Evolutionary conservation across 2,113 vertebrate genomes (phyloP).

Genomic region (Neotragus pygmaeus): DNA sequence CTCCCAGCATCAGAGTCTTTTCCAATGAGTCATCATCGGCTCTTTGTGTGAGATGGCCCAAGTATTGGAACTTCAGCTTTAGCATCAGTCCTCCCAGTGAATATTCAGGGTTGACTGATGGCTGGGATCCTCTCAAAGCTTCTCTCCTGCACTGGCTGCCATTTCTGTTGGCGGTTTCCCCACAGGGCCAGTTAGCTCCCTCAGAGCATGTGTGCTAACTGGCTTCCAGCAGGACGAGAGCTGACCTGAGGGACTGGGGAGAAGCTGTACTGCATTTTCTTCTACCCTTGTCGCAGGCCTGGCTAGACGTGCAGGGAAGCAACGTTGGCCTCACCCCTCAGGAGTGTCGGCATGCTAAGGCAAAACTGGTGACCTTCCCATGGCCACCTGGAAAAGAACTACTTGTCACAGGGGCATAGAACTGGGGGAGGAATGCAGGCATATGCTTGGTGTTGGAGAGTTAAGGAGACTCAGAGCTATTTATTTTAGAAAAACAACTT

Average conservation of each 20-base stretch:
- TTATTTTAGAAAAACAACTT: background rate
- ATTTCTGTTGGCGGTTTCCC: background rate
- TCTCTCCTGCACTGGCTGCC: background rate
- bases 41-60: background rate
- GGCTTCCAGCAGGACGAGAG: background rate
- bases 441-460: background rate
- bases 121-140: background rate
- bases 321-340: background rate
- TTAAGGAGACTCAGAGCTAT: background rate
- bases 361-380: fast-evolving
- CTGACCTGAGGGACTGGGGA: background rate
- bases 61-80: background rate
- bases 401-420: background rate
- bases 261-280: background rate
- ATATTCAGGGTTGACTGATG: background rate
- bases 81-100: background rate
- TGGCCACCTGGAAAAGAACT: background rate
- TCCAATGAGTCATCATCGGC: fast-evolving
- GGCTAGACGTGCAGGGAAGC: background rate
- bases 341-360: background rate
- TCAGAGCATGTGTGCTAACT: background rate
- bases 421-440: background rate
- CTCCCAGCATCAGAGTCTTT: background rate
- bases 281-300: background rate
- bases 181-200: background rate